Evolutionary conservation across 2,113 vertebrate genomes (phyloP).

Genomic region (Paralichthys olivaceus): DNA sequence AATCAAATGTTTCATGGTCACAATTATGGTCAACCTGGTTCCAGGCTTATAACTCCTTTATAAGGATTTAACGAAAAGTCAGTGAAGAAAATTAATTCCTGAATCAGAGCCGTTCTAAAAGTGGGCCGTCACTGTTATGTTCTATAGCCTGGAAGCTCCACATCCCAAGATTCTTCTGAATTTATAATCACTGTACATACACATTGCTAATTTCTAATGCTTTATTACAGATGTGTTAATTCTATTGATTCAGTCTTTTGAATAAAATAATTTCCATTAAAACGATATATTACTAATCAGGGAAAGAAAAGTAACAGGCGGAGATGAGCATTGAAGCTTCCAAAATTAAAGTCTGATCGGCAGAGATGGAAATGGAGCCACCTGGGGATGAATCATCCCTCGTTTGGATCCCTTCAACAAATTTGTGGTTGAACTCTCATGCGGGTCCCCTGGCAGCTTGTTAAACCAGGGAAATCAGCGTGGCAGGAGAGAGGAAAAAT

Average conservation of each 20-base stretch:
- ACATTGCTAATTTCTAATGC: not conserved
- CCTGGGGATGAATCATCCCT: conserved; percentile 68
- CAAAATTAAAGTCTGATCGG: conserved; percentile 15
- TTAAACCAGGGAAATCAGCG: conserved; percentile 67
- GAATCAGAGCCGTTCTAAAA: too few relatives aligned
- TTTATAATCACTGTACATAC: not conserved
- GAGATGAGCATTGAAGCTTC: conserved; percentile 4
- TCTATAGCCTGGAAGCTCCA: not conserved
- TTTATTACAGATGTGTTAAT: too few relatives aligned
- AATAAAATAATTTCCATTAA: not conserved
- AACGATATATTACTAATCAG: conserved; percentile 2
- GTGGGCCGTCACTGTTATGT: too few relatives aligned
- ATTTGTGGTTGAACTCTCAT: conserved; percentile 65
- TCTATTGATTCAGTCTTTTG: not conserved
- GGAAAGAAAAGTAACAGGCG: conserved; percentile 25
- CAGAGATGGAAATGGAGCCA: conserved; percentile 49
- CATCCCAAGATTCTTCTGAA: not conserved
- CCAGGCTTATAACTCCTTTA: too few relatives aligned
- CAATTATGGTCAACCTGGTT: too few relatives aligned
- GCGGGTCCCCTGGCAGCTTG: conserved; percentile 71
- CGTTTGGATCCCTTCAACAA: conserved; percentile 62
- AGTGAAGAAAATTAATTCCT: too few relatives aligned
- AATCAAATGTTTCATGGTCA: too few relatives aligned
- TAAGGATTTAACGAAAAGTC: too few relatives aligned
- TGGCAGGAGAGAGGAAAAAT: conserved; percentile 40